Conservation (phyloP, 2,113 vertebrate species). For the Nerophis lumbriciformis region DNA sequence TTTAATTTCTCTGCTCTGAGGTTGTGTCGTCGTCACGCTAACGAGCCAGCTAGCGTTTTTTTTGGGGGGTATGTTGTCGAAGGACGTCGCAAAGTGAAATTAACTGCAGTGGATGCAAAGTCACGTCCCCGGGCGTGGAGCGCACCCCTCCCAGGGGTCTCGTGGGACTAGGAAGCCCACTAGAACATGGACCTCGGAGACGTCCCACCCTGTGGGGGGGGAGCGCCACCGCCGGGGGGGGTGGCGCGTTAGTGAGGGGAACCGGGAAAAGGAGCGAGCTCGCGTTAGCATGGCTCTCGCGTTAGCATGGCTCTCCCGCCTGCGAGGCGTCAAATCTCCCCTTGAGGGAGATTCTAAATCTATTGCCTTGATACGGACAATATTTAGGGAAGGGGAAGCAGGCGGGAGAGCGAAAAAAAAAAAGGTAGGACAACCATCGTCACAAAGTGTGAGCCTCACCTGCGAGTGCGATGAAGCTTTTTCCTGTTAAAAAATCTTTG, state of each 20-base stretch:
- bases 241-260: neutral
- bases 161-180: constrained; percentile 53
- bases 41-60: neutral
- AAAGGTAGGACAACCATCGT: neutral
- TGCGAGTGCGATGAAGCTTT: neutral
- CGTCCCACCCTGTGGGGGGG: constrained; percentile 17
- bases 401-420: neutral
- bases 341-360: constrained; percentile 5
- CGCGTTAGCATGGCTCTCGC: neutral
- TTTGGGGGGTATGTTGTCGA: neutral
- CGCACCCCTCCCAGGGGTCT: neutral
- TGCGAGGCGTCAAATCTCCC: neutral
- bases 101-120: constrained; percentile 2
- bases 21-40: neutral
- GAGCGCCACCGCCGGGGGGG: neutral
- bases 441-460: no score
- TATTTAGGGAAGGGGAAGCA: constrained; percentile 6
- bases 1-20: neutral
- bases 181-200: constrained; percentile 52
- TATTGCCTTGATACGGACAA: constrained; percentile 42
- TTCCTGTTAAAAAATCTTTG: constrained; percentile 15
- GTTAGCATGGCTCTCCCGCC: neutral
- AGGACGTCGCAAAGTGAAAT: constrained; percentile 27
- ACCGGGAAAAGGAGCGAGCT: constrained; percentile 7
- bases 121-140: neutral